Evolutionary conservation across 2,888 invertebrate genomes (phyloP), one percentile per base, ranked within the genome.

Genomic region (Nomada ferruginata): DNA sequence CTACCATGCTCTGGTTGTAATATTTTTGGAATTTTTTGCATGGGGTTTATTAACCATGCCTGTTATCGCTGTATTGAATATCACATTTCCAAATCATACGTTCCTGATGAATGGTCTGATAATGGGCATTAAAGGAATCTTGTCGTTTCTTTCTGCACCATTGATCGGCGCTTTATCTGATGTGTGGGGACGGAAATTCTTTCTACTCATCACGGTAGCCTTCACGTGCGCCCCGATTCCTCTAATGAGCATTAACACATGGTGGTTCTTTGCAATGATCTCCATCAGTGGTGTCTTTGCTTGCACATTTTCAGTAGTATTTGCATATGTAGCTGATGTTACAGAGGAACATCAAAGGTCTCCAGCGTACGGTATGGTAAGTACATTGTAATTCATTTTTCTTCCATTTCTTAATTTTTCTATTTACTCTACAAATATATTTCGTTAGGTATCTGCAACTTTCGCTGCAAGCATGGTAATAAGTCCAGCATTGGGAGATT

Each of bases 211-310:
- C 92, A 99, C 99, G 69, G 99, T 99, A 91, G 98, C 99, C 94
- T 99, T 99, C 95, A 99, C 99, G 55, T 99, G 99, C 95, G 97
- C 98, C 89, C 99, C 99, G 71, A 99, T 99, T 93, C 99, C 99
- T 73, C 95, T 99, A 82, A 99, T 99, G 98, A 98, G 98, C 92
- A 97, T 99, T 93, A 99, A 99, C 95, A 98, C 99, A 66, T 99
- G 98, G 98, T 99, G 98, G 98, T 99, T 99, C 94, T 99, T 99
- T 94, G 98, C 99, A 79, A 98, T 99, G 97, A 98, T 99, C 95
- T 98, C 98, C 93, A 98, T 99, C 94, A 99, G 98, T 90, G 99
- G 99, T 83, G 97, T 99, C 88, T 99, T 99, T 94, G 98, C 99
- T 74, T 99, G 99, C 86, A 99, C 99, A 66, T 99, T 99, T 95